phyloP scores from a whole-genome alignment of 1,140 invertebrate species.

The Neocloeon triangulifer region DNA sequence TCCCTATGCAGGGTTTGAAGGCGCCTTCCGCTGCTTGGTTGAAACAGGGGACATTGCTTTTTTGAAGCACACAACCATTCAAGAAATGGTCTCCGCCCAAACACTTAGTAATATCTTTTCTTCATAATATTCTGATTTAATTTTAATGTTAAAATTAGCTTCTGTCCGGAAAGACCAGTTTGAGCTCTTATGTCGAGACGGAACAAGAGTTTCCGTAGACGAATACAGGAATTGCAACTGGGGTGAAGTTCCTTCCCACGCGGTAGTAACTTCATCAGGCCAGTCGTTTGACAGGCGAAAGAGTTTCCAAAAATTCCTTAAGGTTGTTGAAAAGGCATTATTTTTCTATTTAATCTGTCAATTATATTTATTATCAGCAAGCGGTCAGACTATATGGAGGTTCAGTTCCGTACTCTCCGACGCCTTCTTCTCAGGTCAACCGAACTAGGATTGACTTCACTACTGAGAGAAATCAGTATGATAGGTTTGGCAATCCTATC shows the following conservation, averaged over 20 bases:
- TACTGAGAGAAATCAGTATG: constrained; percentile 8
- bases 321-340: constrained; percentile 7
- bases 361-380: constrained; percentile 13
- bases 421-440: too few species aligned
- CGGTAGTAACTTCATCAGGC: constrained; percentile 67
- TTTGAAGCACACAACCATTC: constrained; percentile 64
- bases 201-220: constrained; percentile 37
- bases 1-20: constrained; percentile 74
- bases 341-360: not conserved
- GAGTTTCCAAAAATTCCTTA: constrained; percentile 12
- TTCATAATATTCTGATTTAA: not conserved
- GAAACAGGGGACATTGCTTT: constrained; percentile 82
- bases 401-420: too few species aligned
- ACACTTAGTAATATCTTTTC: not conserved
- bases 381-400: constrained; percentile 22
- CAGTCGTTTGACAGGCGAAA: too few species aligned
- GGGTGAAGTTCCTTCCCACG: constrained; percentile 66
- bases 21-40: constrained; percentile 69
- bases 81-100: constrained; percentile 34
- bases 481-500: constrained; percentile 10
- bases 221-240: constrained; percentile 67
- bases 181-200: constrained; percentile 71
- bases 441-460: constrained; percentile 6
- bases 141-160: constrained; percentile 17
- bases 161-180: constrained; percentile 41